Evolutionary conservation across 2,888 invertebrate species (phyloP).

Genomic region (Dasypolia templi): DNA sequence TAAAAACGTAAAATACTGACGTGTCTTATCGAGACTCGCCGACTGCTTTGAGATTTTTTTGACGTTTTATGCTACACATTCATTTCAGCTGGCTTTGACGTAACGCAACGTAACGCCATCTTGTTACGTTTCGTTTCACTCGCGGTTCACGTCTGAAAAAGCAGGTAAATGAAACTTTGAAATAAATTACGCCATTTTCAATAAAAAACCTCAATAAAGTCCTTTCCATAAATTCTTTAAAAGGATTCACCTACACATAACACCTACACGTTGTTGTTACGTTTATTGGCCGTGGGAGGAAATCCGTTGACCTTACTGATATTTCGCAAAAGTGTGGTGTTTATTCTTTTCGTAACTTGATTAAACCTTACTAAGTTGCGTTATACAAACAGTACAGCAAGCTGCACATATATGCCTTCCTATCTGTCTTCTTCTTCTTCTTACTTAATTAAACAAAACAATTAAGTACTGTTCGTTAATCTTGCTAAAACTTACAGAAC

Average conservation of each 20-base stretch:
- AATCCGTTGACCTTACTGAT: conserved; percentile 68
- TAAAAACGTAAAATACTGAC: conserved; percentile 79
- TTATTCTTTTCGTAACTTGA: conserved; percentile 34
- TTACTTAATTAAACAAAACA: too few relatives aligned
- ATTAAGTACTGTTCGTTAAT: too few relatives aligned
- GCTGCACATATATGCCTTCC: neutral
- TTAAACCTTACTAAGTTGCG: conserved; percentile 34
- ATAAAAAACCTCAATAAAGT: conserved; percentile 17
- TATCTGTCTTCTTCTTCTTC: too few relatives aligned
- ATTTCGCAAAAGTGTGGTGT: conserved; percentile 52
- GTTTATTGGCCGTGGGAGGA: conserved; percentile 64
- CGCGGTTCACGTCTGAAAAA: conserved; percentile 33
- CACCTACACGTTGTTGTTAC: conserved; percentile 64
- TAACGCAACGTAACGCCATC: conserved; percentile 64
- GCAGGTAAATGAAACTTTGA: neutral
- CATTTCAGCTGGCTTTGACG: conserved; percentile 71
- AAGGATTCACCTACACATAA: conserved; percentile 62
- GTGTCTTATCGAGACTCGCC: conserved; percentile 82
- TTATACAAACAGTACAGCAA: conserved; percentile 13
- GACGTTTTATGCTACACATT: conserved; percentile 65
- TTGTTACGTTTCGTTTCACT: conserved; percentile 74
- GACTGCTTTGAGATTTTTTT: conserved; percentile 60
- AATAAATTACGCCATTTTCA: neutral
- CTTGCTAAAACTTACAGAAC: too few relatives aligned
- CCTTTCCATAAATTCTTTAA: conserved; percentile 27